Evolutionary conservation across 2,888 invertebrate genomes (phyloP), one percentile per base, ranked within the genome.

Genomic region (Drosophila rellima): DNA sequence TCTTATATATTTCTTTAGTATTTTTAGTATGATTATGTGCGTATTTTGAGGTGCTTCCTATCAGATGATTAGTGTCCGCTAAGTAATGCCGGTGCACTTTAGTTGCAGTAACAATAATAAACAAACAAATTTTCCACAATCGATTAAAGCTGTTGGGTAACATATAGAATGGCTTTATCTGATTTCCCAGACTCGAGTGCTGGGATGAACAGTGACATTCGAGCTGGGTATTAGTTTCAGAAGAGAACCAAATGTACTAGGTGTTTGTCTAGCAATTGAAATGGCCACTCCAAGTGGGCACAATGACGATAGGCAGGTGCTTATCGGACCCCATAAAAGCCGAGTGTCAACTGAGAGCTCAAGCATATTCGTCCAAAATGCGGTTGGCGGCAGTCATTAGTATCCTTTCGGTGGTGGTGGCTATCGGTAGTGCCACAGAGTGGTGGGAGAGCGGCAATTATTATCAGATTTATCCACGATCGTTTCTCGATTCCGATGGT

Each of bases 401-500:
- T 5, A 31, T 72, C 8, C 40, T 77, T 15, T 44, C 60, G 0
- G 44, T 74, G 40, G 64, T 73, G 47, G 47, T 87, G 62, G 70
- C 70, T 15, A 35, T 63, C 6, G 51, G 44, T 10, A 39, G 71
- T 15, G 82, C 85, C 73, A 80, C 74, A 5, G 63, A 84, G 66
- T 92, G 92, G 92, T 92, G 91, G 91, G 89, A 91, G 65, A 90
- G 86, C 68, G 92, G 90, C 29, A 92, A 91, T 74, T 94, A 96
- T 83, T 97, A 98, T 91, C 96, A 97, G 91, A 95, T 97, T 18
- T 96, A 96, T 89, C 95, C 96, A 0, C 94, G 96, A 79, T 96
- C 97, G 1, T 97, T 96, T 93, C 94, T 94, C 83, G 98, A 98
- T 90, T 95, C 95, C 50, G 92, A 96, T 89, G 95, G 95, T 0